phyloP scores from a whole-genome alignment of 2,113 vertebrate genomes.

The Etheostoma spectabile region DNA sequence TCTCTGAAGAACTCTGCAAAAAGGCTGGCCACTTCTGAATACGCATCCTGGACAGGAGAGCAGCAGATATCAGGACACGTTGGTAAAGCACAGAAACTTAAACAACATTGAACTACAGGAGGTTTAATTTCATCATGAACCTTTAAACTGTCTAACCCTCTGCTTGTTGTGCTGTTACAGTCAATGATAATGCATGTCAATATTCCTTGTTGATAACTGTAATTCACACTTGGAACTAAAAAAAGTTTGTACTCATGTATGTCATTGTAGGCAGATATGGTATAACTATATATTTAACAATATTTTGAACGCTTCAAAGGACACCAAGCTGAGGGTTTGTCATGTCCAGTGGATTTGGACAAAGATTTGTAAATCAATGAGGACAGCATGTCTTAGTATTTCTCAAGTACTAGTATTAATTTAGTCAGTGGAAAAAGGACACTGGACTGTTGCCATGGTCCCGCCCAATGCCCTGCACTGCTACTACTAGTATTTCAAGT shows the following conservation, averaged over 20 bases:
- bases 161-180: background rate
- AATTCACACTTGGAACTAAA: background rate
- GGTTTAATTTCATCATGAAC: background rate
- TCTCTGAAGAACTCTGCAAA: conserved; percentile 99
- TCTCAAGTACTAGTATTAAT: background rate
- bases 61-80: conserved; percentile 5
- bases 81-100: background rate
- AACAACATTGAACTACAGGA: background rate
- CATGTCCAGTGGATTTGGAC: background rate
- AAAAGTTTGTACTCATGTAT: background rate
- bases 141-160: background rate
- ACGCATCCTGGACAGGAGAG: conserved; percentile 90
- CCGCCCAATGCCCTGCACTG: too few species aligned
- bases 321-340: background rate
- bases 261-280: background rate
- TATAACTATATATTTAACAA: background rate
- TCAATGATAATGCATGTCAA: background rate
- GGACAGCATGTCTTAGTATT: background rate
- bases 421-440: background rate
- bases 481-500: too few species aligned
- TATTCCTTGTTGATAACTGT: background rate
- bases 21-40: conserved; percentile 98
- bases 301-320: background rate
- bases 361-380: too few species aligned
- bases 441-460: background rate